Conservation (phyloP, 2,888 invertebrate genomes). For the Masnerella sp. region DNA sequence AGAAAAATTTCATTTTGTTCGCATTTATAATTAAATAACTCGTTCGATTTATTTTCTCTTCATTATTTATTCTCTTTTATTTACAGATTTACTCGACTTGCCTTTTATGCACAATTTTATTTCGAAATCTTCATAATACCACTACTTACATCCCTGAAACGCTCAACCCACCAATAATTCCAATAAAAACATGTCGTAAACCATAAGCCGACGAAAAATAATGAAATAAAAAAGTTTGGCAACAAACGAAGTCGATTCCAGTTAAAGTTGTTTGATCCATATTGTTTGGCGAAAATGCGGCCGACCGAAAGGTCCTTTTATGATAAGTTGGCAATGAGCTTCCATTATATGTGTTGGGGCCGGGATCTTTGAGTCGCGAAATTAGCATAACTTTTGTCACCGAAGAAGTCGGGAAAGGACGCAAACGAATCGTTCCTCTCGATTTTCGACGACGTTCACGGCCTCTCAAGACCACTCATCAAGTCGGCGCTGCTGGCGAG, state of each 20-base stretch:
- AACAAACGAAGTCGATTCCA: slow-evolving; percentile 17
- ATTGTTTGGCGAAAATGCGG: slow-evolving; percentile 47
- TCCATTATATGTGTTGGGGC: slow-evolving; percentile 41
- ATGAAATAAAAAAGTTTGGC: slow-evolving; percentile 19
- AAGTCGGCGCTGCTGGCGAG: slow-evolving; percentile 23
- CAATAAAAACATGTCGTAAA: neutral
- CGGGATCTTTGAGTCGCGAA: slow-evolving; percentile 46
- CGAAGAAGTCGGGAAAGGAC: slow-evolving; percentile 36
- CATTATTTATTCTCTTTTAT: too few species aligned
- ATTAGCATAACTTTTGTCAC: slow-evolving; percentile 59
- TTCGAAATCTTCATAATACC: too few species aligned
- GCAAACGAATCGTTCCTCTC: slow-evolving; percentile 31
- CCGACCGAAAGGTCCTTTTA: slow-evolving; percentile 30
- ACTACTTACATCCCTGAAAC: too few species aligned
- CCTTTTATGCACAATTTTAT: too few species aligned
- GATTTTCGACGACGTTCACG: slow-evolving; percentile 40
- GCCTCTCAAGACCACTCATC: slow-evolving; percentile 53
- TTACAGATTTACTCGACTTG: too few species aligned
- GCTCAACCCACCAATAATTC: too few species aligned
- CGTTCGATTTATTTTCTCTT: too few species aligned
- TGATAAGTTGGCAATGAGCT: slow-evolving; percentile 47
- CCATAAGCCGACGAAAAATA: too few species aligned
- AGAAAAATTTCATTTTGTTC: too few species aligned
- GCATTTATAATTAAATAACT: too few species aligned
- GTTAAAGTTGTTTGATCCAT: slow-evolving; percentile 46